Conservation (phyloP, 2,113 vertebrate species). For the Calidris pugnax region DNA sequence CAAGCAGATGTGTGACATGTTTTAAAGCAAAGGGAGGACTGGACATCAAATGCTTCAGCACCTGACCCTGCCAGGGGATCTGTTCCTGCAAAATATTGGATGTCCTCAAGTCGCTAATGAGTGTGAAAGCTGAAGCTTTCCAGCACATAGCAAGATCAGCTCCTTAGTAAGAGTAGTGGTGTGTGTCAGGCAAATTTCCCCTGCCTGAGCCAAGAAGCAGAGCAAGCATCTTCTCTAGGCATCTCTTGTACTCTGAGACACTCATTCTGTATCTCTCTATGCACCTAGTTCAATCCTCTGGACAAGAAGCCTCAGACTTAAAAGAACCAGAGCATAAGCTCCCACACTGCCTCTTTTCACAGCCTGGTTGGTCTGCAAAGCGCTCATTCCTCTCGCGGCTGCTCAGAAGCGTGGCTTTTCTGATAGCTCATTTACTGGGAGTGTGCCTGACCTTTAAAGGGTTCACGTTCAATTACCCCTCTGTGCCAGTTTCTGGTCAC, state of each 20-base stretch:
- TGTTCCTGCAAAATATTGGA: not conserved
- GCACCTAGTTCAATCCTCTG: not conserved
- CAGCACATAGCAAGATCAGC: not conserved
- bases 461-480: not conserved
- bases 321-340: not conserved
- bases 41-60: not conserved
- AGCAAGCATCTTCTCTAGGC: not conserved
- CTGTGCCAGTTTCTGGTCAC: constrained; percentile 3
- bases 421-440: not conserved
- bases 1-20: not conserved
- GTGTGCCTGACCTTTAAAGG: not conserved
- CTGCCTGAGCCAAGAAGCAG: not conserved
- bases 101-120: not conserved
- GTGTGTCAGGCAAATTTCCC: not conserved
- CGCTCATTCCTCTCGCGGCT: not conserved
- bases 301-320: not conserved
- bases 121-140: not conserved
- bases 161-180: not conserved
- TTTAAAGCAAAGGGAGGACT: not conserved
- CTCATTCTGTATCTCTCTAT: not conserved
- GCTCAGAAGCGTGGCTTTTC: not conserved
- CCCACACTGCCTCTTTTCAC: not conserved
- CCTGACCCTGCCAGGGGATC: not conserved
- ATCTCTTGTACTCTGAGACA: not conserved
- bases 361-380: not conserved